These are phyloP conservation scores for Potamilus streckersoni DNA, from an alignment of 1,140 invertebrate species.

Conservation along the genomic window DNA sequence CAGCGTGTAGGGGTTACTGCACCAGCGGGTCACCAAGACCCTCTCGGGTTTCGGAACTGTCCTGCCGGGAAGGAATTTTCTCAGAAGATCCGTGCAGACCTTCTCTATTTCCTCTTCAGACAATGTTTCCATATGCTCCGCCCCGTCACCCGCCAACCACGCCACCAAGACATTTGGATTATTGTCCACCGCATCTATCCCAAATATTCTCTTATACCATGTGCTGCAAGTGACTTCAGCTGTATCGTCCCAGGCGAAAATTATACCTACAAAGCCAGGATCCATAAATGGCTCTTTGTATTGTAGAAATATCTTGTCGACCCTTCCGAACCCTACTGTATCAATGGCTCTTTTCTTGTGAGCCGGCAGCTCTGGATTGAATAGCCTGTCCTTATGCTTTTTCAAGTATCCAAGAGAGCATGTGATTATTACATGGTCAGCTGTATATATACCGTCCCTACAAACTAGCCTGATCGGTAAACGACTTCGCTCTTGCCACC, in stretches of 20 bases:
- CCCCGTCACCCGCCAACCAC: slow-evolving; percentile 13
- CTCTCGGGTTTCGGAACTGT: slow-evolving; percentile 2
- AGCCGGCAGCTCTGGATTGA: slow-evolving; percentile 3
- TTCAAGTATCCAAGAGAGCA: slow-evolving; percentile 20
- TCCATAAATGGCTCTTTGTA: slow-evolving; percentile 7
- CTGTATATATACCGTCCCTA: not conserved
- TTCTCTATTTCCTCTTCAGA: slow-evolving; percentile 14
- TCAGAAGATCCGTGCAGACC: slow-evolving; percentile 6
- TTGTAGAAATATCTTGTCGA: slow-evolving; percentile 19
- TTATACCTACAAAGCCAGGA: slow-evolving; percentile 7
- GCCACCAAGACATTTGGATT: slow-evolving; percentile 12
- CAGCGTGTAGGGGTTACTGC: slow-evolving; percentile 12
- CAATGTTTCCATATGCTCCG: slow-evolving; percentile 21
- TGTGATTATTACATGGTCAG: slow-evolving; percentile 16
- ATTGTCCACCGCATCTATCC: slow-evolving; percentile 14
- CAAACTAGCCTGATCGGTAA: not conserved
- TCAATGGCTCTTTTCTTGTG: not conserved
- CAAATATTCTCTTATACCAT: slow-evolving; percentile 20
- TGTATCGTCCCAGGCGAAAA: slow-evolving; percentile 18
- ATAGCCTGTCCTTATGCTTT: slow-evolving; percentile 9
- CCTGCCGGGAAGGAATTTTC: slow-evolving; percentile 7
- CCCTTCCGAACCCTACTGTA: slow-evolving; percentile 9
- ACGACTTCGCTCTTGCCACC: not conserved
- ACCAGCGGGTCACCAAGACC: slow-evolving; percentile 16
- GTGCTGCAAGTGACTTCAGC: not conserved